phyloP scores from a whole-genome alignment of 2,888 invertebrate genomes.

The Cheilosia impressa region DNA sequence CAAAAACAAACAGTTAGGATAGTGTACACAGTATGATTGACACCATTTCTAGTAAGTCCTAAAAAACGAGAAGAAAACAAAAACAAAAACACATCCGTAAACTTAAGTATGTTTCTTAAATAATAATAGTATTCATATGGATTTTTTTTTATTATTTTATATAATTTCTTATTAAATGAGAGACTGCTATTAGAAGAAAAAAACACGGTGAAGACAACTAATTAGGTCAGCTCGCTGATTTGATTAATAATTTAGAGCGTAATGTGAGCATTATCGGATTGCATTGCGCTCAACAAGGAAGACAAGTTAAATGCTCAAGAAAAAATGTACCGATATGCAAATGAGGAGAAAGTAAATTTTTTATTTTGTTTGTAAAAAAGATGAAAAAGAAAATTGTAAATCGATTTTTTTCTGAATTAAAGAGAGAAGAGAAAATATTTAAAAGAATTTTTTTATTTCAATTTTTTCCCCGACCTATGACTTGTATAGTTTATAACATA shows the following conservation, averaged over 20 bases:
- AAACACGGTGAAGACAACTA: slow-evolving; percentile 9
- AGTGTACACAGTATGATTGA: slow-evolving; percentile 48
- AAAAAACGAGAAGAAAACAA: slow-evolving; percentile 30
- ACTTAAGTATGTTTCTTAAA: slow-evolving; percentile 60
- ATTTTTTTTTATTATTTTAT: slow-evolving; percentile 62
- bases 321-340: slow-evolving; percentile 59
- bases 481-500: slow-evolving; percentile 28
- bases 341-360: slow-evolving; percentile 39
- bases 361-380: slow-evolving; percentile 56
- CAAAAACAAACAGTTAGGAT: slow-evolving; percentile 34
- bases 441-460: slow-evolving; percentile 39
- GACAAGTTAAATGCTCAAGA: slow-evolving; percentile 15
- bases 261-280: slow-evolving; percentile 50
- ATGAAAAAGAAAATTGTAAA: slow-evolving; percentile 62
- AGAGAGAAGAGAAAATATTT: slow-evolving; percentile 53
- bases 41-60: slow-evolving; percentile 29
- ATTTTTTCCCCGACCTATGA: slow-evolving; percentile 41
- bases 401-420: slow-evolving; percentile 72
- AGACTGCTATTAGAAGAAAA: slow-evolving; percentile 78
- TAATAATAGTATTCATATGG: slow-evolving; percentile 62
- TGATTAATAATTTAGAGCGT: slow-evolving; percentile 44
- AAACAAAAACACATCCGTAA: slow-evolving; percentile 46
- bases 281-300: slow-evolving; percentile 37
- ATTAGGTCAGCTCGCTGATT: slow-evolving; percentile 52
- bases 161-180: slow-evolving; percentile 72